Evolutionary conservation across 2,888 invertebrate species (phyloP), one percentile per base, ranked within the genome.

Genomic region (Mamestra brassicae): DNA sequence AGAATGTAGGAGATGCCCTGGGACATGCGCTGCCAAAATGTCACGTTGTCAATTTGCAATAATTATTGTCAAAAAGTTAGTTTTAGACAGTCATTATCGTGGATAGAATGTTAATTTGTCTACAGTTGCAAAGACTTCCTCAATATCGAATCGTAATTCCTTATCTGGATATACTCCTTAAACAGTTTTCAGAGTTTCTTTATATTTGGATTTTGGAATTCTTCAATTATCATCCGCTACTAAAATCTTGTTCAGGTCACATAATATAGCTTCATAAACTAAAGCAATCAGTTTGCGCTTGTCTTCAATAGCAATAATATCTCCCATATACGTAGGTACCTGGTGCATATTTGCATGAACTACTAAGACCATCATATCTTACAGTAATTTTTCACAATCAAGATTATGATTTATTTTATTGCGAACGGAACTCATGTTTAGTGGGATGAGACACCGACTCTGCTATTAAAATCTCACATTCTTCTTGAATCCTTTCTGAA

Each of bases 361-460:
- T 36, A 13, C 42, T 36, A 50, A 52, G 54, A 50, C 50, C 5
- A n/a, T 45, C n/a, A 61, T 77, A 47, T 15, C 60, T 82, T 50
- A 64, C 54, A 55, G 58, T 68, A 64, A 61, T 78, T 64, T 78
- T 83, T 78, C 38, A 70, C 78, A 79, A 79, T 79, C 83, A 83
- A 65, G 45, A 71, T 57, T 54, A 36, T 38, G 38, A 50, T 76
- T 64, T 55, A 57, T 61, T 60, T 67, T 42, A 83, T 60, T 64
- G 10, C 83, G 26, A 55, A 55, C 38, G 26, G 54, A 17, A 68
- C 58, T 57, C 34, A 50, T 62, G 47, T 11, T 34, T 55, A 50
- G 4, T 4, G n/a, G 0, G 10, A 36, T 36, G 26, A 26, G 26
- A 26, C 26, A 26, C 26, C 26, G 26, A 26, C 26, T 26, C 26